A percentile compares a stretch with the other conserved stretches of the same genome.
Evolutionary conservation across 2,113 vertebrate species (phyloP).

Genomic region (Dermatemys mawii): DNA sequence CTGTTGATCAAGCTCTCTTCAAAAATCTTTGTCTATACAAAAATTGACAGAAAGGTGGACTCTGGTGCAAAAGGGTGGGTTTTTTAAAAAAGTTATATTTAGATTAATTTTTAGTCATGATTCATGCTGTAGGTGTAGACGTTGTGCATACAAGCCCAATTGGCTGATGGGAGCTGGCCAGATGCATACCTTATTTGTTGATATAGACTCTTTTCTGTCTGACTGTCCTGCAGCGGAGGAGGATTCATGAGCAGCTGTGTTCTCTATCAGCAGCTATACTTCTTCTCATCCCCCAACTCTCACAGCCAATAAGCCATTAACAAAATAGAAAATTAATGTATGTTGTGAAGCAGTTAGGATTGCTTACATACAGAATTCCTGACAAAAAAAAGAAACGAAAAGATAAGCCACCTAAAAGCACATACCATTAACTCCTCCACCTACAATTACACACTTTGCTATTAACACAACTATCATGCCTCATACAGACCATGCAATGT

Average conservation of each 20-base stretch:
- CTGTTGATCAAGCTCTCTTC: neutral
- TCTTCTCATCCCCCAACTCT: neutral
- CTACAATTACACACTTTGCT: neutral
- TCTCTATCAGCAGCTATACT: neutral
- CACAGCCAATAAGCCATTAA: neutral
- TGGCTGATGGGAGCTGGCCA: neutral
- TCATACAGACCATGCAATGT: neutral
- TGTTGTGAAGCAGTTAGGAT: neutral
- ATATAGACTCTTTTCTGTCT: accelerated
- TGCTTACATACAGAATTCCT: neutral
- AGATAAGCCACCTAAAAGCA: neutral
- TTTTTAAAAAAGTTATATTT: neutral
- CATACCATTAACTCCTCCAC: neutral
- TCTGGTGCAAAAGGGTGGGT: neutral
- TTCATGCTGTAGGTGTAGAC: neutral
- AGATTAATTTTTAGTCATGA: neutral
- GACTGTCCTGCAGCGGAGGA: neutral
- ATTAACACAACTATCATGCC: neutral
- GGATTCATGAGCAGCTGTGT: neutral
- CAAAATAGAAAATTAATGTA: neutral
- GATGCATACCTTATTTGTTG: neutral
- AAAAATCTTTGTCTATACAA: neutral
- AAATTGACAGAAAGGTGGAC: neutral
- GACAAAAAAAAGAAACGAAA: neutral
- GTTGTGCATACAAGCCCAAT: neutral